Evolutionary conservation across 2,797 vertebrate genomes (phyloP), one percentile per base, ranked within the genome.

Genomic region (Gymnoscopelus braueri): DNA sequence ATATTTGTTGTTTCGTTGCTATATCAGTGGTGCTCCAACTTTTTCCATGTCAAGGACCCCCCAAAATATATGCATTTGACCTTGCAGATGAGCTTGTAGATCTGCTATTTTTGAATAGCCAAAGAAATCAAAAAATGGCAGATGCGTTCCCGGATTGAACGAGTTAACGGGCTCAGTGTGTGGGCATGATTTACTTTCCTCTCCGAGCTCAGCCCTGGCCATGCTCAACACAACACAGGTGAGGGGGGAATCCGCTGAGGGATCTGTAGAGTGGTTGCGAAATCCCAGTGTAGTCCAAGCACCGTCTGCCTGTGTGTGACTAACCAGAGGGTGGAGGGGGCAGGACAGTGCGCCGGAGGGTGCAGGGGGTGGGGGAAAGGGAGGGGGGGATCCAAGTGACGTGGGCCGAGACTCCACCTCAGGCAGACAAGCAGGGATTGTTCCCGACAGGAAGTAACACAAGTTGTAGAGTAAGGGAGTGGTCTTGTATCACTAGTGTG

Each of bases 341-440:
- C 9, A 32, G 57, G 65, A 44, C 39, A 44, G 39, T 44, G 39
- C 39, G 9, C 39, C 9, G 39, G 39, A 44, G 9, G 39, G 39
- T 10, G 9, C 9, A 26, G 55, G 83, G 75, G 50, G 55, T 19
- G 19, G 19, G 1, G 19, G 19, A 19, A 19, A 19, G 9, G 54
- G 8, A 26, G 24, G 24, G 32, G 52, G n/a, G 15, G 55, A 2
- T 65, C 57, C 71, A 78, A 81, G 81, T 81, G 82, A 87, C 62
- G 29, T 4, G 60, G 58, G 66, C 64, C 7, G 51, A 76, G 65
- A 71, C 75, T 81, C 74, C 57, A 70, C 66, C 89, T 87, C 77
- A 89, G 84, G 94, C 94, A 91, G 84, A 94, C 94, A 91, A 88
- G 86, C 77, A 78, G 64, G 79, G 87, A 90, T 91, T 92, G 91